Evolutionary conservation across 2,113 vertebrate species (phyloP).

Genomic region (Rallus limicola): DNA sequence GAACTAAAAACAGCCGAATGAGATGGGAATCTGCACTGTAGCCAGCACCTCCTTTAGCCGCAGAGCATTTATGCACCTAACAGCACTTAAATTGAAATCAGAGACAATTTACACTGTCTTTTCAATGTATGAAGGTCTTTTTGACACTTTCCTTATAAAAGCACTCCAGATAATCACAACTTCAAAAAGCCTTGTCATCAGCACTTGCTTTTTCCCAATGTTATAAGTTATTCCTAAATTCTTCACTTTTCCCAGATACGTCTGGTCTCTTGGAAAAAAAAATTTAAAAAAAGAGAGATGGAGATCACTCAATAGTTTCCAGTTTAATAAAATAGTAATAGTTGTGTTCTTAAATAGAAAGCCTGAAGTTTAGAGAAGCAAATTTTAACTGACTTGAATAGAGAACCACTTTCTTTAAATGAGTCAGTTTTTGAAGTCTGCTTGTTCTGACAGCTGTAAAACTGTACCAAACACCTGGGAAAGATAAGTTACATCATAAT

Average conservation of each 20-base stretch:
- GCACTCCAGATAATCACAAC: not conserved
- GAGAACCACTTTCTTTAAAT: not conserved
- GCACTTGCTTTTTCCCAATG: not conserved
- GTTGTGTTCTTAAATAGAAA: not conserved
- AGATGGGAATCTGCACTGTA: not conserved
- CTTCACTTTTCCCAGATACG: not conserved
- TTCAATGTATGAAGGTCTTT: not conserved
- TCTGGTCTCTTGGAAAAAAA: not conserved
- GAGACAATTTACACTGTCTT: not conserved
- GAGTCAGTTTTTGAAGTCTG: not conserved
- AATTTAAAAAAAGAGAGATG: not conserved
- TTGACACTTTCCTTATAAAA: not conserved
- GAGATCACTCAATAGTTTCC: not conserved
- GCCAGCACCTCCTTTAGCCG: not conserved
- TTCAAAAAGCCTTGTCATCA: not conserved
- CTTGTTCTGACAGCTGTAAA: not conserved
- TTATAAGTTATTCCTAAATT: not conserved
- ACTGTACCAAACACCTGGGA: not conserved
- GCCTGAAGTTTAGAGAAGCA: not conserved
- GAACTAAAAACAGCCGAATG: not conserved
- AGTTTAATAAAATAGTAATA: not conserved
- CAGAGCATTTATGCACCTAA: not conserved
- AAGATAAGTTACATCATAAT: not conserved
- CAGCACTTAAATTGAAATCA: not conserved
- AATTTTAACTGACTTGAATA: not conserved